Base-by-base conservation (phyloP, 2,888 invertebrate species). In the Chrysotoxum bicinctum region DNA sequence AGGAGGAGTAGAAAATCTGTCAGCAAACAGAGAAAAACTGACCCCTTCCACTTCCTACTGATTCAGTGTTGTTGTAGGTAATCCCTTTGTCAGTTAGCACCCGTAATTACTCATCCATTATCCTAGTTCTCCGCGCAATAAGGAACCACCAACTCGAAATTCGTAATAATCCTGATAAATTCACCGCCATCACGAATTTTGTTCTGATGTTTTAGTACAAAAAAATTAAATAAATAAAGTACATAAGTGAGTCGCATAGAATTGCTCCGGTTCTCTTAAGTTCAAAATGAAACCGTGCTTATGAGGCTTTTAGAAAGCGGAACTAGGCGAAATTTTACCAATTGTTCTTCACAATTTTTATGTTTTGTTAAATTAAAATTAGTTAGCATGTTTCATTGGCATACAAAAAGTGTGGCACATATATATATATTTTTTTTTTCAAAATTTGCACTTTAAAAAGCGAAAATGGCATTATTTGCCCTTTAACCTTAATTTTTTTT, bases 131-230 rank as follows among this genome's bases (percentile, higher is more conserved):
- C 19, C 1, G 45, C 21, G 19, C 62, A 70, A 58, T 79, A 56
- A 43, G 64, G 32, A 43, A 21, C n/a, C 43, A 5, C 50, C 73
- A 58, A 70, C 69, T 75, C 64, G 66, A 72, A 82, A 72, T 37
- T 76, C 66, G 66, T 58, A 75, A 80, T 80, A 84, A 84, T 84
- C 84, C 84, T 72, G 84, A 80, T 79, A 66, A 84, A 84, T 84
- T 80, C 40, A 66, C 58, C 66, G 40, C 45, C 64, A 75, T 75
- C 70, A 79, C 60, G 70, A 66, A 58, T 52, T 37, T 64, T 40
- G 30, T 45, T 43, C 26, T 16, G 26, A 19, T 45, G 56, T 76
- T 48, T n/a, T n/a, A n/a, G n/a, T 14, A 14, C 7, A 58, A 62
- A 62, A 32, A 12, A 26, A 26, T 26, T 2, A 26, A 26, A 26